These are phyloP conservation scores for Echeneis naucrates DNA, from an alignment of 2,797 vertebrate genomes.

Conservation along the genomic window DNA sequence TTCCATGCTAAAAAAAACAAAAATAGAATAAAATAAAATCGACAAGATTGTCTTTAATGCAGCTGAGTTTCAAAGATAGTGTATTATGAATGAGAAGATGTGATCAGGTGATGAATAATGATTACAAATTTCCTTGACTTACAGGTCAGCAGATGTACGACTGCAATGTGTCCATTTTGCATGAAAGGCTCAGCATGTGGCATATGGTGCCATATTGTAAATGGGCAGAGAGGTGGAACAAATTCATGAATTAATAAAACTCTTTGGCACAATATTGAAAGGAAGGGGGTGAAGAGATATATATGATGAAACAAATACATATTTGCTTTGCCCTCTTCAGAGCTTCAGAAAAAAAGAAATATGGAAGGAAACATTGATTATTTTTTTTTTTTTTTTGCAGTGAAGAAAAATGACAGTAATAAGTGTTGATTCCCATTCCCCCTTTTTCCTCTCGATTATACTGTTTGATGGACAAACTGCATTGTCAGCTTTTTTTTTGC, in stretches of 20 bases:
- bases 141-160: neutral
- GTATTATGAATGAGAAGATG: neutral
- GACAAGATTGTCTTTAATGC: neutral
- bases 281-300: too few relatives aligned
- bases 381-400: neutral
- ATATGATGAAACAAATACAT: neutral
- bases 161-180: neutral
- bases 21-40: too few relatives aligned
- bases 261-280: neutral
- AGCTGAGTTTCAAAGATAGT: neutral
- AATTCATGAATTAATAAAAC: neutral
- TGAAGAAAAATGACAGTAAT: neutral
- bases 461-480: neutral
- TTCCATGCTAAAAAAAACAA: neutral
- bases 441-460: too few relatives aligned
- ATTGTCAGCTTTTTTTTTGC: neutral
- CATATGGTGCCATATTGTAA: slow-evolving; percentile 1
- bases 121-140: too few relatives aligned
- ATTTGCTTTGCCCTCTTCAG: neutral
- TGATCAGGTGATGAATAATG: neutral
- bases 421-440: too few relatives aligned
- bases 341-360: neutral
- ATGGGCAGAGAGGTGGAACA: neutral
- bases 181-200: neutral
- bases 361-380: neutral